Evolutionary conservation across 2,888 invertebrate species (phyloP).

Genomic region (Chrysomela aeneicollis): DNA sequence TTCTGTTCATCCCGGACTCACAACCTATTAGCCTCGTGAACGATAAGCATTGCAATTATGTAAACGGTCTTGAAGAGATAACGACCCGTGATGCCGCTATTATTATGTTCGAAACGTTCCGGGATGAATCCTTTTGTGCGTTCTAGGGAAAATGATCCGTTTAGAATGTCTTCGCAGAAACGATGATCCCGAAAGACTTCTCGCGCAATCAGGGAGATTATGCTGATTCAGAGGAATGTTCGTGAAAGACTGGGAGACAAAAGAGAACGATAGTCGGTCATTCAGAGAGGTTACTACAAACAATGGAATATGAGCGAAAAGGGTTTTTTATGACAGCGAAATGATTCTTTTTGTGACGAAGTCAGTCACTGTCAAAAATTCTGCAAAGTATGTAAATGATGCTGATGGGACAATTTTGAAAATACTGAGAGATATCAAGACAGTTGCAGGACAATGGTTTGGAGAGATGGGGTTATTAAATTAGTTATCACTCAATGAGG

Average conservation of each 20-base stretch:
- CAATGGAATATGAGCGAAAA: not conserved
- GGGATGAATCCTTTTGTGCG: not conserved
- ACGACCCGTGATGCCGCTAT: not conserved
- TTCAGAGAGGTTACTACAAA: not conserved
- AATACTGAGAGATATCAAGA: too few relatives aligned
- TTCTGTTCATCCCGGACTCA: not conserved
- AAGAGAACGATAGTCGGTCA: not conserved
- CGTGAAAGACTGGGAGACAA: not conserved
- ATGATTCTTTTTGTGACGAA: not conserved
- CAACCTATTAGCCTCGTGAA: not conserved
- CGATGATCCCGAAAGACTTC: not conserved
- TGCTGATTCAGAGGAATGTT: not conserved
- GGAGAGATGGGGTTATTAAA: too few relatives aligned
- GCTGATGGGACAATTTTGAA: too few relatives aligned
- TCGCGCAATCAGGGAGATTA: not conserved
- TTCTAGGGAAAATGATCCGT: not conserved
- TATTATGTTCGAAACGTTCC: not conserved
- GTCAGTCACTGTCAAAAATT: not conserved
- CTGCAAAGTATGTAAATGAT: too few relatives aligned
- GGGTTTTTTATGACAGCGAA: not conserved
- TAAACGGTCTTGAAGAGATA: not conserved
- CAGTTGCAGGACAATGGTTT: too few relatives aligned
- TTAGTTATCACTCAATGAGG: too few relatives aligned
- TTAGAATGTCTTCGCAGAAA: not conserved
- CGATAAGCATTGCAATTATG: not conserved